Evolutionary conservation across 2,888 invertebrate species (phyloP), one percentile per base, ranked within the genome.

Genomic region (Apomyelois bistriatella): DNA sequence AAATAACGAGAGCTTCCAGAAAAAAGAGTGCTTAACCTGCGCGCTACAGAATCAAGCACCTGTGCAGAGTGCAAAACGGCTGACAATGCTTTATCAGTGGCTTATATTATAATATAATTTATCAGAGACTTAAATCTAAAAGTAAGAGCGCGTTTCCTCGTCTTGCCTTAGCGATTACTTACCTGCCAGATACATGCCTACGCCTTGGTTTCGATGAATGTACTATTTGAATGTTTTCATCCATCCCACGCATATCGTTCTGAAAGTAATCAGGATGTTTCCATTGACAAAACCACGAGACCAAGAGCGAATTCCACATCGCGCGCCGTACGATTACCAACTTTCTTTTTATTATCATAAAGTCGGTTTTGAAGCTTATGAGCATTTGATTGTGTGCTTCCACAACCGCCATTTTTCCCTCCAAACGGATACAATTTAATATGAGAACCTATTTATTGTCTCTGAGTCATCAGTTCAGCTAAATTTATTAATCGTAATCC

Each of bases 231-330:
- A 52, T 52, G 52, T 52, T 52, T 52, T 35, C 22, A 52, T 52
- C 42, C 52, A 43, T 12, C 52, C 52, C 52, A 52, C 52, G 52
- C 52, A 12, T 35, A 42, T 51, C 22, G 51, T 16, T 52, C 42
- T 43, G 52, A 60, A 48, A 60, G 57, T 58, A 53, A 61, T 64
- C 76, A 72, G 78, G 78, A 78, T 76, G 76, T 75, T 66, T 65
- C 66, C 69, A 71, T 70, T 74, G 73, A 75, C 76, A 70, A 68
- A 67, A 64, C 58, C 50, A 41, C 37, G 28, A 38, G 22, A 48
- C 32, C 48, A 48, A 32, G 15, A 41, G 22, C 16, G 50, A 16
- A 50, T 37, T 43, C 43, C 28, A 46, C 51, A 38, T 32, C 6
- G 13, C 9, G 6, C 9, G 28, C 16, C 46, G 10, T 32, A 15